phyloP scores from a whole-genome alignment of 1,140 invertebrate species.

The Nomia melanderi region DNA sequence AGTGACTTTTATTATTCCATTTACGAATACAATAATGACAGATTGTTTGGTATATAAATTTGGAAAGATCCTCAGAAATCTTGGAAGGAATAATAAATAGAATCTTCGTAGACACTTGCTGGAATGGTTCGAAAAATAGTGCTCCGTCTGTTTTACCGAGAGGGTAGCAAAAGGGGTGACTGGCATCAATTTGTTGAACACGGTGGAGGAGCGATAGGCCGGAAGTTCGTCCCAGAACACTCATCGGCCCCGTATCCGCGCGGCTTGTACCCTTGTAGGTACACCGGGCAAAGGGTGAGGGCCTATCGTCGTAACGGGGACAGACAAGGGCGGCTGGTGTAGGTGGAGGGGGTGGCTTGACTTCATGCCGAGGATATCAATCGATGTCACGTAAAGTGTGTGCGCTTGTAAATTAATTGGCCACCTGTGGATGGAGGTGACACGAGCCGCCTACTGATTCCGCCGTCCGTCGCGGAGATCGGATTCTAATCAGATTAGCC shows the following conservation, averaged over 20 bases:
- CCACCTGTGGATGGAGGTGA: slow-evolving; percentile 64
- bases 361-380: slow-evolving; percentile 60
- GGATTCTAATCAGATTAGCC: slow-evolving; percentile 65
- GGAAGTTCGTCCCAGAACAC: not conserved
- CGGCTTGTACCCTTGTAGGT: slow-evolving; percentile 14
- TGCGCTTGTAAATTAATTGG: slow-evolving; percentile 68
- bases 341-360: slow-evolving; percentile 37
- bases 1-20: too few species aligned
- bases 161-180: not conserved
- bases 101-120: too few species aligned
- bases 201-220: not conserved
- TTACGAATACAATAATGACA: too few species aligned
- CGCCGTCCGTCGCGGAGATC: slow-evolving; percentile 59
- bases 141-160: too few species aligned
- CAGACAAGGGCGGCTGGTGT: slow-evolving; percentile 8
- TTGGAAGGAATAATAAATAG: too few species aligned
- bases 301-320: slow-evolving; percentile 30
- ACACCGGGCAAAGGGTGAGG: slow-evolving; percentile 45
- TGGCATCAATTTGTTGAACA: slow-evolving; percentile 20
- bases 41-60: too few species aligned
- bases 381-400: slow-evolving; percentile 67
- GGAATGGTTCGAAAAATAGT: too few species aligned
- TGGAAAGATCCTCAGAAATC: too few species aligned
- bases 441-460: slow-evolving; percentile 51
- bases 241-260: not conserved